Base-by-base conservation (phyloP, 2,797 vertebrate genomes). In the Falco cherrug region DNA sequence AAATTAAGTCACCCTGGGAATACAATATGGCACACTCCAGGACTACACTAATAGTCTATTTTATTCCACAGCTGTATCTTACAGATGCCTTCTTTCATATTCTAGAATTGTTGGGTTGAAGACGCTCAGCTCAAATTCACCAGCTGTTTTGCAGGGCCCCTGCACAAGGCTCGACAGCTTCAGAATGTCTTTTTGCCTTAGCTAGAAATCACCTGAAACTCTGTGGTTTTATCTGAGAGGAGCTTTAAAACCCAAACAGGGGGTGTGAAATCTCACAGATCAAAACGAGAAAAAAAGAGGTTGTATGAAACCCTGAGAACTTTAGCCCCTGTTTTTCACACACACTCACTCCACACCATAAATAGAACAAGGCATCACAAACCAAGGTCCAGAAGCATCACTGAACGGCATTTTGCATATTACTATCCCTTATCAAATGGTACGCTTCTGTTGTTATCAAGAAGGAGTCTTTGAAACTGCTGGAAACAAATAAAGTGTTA, bases 221-320 rank as follows among this genome's bases (percentile, higher is more conserved):
- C 87, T 64, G 93, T 76, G 91, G 93, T 82, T 97, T 96, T 29
- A 33, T 90, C 90, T 63, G 92, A 75, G 28, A 79, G 73, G 79
- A 61, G 89, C 87, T 78, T 37, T 85, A 18, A 94, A 94, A 96
- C 65, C 93, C 90, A 31, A 28, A 37, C 37, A 69, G 90, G 47
- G 37, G 82, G 90, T 85, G 95, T 88, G 95, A 96, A 92, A 96
- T 89, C 95, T 94, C 92, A 95, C 93, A 95, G 81, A 89, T 93
- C 92, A 85, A 71, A 95, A 92, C 3, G 90, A 95, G 86, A 83
- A 64, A 54, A 39, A 60, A 74, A 61, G 50, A 89, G 68, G 56
- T 48, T 53, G 73, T n/a, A 28, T 59, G 84, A 68, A 91, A 84
- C 84, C 92, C 92, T 95, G 96, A 83, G 97, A 90, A 93, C 81